These are phyloP conservation scores for Lepidostoma basale DNA, from an alignment of 1,140 invertebrate species.

Conservation along the genomic window DNA sequence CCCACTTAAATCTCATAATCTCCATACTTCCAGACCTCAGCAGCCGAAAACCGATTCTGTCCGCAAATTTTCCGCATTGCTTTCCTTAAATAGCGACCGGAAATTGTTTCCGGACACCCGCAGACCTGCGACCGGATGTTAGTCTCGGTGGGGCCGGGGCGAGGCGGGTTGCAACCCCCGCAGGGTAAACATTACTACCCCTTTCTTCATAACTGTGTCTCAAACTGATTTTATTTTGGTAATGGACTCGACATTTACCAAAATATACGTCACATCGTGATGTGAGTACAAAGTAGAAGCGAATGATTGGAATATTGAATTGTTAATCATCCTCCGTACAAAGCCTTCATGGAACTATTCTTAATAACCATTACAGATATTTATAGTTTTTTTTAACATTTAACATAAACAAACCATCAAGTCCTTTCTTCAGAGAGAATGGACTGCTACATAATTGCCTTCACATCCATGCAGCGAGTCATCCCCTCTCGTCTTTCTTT, in stretches of 20 bases:
- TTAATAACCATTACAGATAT: too few relatives aligned
- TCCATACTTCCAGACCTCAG: neutral
- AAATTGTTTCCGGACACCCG: conserved; percentile 17
- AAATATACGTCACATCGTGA: neutral
- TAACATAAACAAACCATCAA: too few relatives aligned
- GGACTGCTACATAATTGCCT: too few relatives aligned
- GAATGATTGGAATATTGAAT: too few relatives aligned
- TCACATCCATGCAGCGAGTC: too few relatives aligned
- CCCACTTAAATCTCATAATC: too few relatives aligned
- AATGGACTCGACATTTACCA: neutral
- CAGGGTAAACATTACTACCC: neutral
- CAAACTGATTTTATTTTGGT: neutral
- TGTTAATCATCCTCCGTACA: too few relatives aligned
- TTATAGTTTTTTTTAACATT: too few relatives aligned
- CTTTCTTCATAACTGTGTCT: neutral
- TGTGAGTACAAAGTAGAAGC: neutral
- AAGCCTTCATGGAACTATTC: too few relatives aligned
- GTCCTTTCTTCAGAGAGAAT: too few relatives aligned
- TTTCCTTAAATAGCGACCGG: conserved; percentile 22
- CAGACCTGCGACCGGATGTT: neutral
- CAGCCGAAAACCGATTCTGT: neutral
- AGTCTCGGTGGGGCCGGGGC: neutral
- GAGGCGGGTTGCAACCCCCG: neutral
- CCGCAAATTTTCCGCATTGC: conserved; percentile 18
- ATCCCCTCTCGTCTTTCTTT: too few relatives aligned